Base-by-base conservation (phyloP, 2,888 invertebrate species). In the Elegia similella region DNA sequence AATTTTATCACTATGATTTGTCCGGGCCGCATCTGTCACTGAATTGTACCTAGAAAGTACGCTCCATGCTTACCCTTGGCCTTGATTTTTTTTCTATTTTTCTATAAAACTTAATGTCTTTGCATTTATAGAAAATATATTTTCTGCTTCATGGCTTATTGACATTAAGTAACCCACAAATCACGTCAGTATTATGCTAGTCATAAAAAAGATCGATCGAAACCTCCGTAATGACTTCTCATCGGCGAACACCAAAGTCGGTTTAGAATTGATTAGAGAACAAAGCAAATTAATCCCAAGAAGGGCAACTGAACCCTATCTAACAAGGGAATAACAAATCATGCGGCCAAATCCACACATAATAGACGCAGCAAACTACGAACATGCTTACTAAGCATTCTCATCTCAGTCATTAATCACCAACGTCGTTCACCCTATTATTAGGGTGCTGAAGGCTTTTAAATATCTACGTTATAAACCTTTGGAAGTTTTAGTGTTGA, bases 361-460 rank as follows among this genome's bases (percentile, higher is more conserved):
- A 48, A 48, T 48, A 48, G 42, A 50, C 34, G 50, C 50, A 38
- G 48, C 48, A 42, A 38, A 55, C 55, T 55, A 56, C 42, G 29
- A 55, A 55, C 43, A 44, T 44, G 54, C 54, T 55, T 44, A 55
- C 54, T 55, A 44, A 55, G 54, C 44, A 55, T 55, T 46, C 54
- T 55, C 54, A 55, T 55, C 60, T 57, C 44, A 59, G 60, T 62
- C 78, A 79, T 80, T 80, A 80, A 80, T 80, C 80, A 80, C 74
- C 54, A 43, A 50, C 69, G 63, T 69, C 76, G 74, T 73, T 75
- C 72, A 68, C 69, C 67, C 75, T 76, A 73, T 80, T 82, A 82
- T 80, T 80, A 80, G 73, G 75, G 74, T 71, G 76, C 74, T 70
- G 72, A 75, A 73, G 69, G 76, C 76, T 79, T 81, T 82, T 78